phyloP scores from a whole-genome alignment of 2,888 invertebrate species.

The Euclidia mi region DNA sequence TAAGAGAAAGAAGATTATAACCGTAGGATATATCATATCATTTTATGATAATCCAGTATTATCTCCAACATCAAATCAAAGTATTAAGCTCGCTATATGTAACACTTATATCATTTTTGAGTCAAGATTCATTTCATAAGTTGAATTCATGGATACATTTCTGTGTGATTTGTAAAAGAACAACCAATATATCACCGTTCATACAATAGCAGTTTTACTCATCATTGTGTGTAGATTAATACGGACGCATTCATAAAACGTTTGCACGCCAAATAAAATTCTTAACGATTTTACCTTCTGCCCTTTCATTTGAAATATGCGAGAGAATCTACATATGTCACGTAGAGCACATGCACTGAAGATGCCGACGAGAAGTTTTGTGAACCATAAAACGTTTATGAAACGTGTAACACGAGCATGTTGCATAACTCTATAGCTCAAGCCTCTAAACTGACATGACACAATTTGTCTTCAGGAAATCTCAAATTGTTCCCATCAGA shows the following conservation, averaged over 20 bases:
- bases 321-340: slow-evolving; percentile 22
- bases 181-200: too few relatives aligned
- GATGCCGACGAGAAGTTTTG: slow-evolving; percentile 41
- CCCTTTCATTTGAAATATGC: slow-evolving; percentile 25
- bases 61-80: too few relatives aligned
- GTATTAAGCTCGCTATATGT: too few relatives aligned
- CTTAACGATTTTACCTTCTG: slow-evolving; percentile 17
- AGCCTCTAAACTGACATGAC: slow-evolving; percentile 3
- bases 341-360: slow-evolving; percentile 32
- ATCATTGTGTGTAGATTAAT: not conserved
- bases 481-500: not conserved
- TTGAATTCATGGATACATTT: too few relatives aligned
- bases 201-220: too few relatives aligned
- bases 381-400: slow-evolving; percentile 48
- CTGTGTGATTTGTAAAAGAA: too few relatives aligned
- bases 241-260: slow-evolving; percentile 16
- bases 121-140: too few relatives aligned
- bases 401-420: slow-evolving; percentile 23
- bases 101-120: too few relatives aligned
- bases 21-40: too few relatives aligned
- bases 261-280: slow-evolving; percentile 24
- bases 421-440: slow-evolving; percentile 1
- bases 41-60: too few relatives aligned
- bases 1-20: too few relatives aligned
- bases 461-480: slow-evolving; percentile 1